Percentiles rank a stretch among this genome's conserved stretches.
Conservation (phyloP, 2,797 vertebrate genomes). For the Phalloptychus januarius region DNA sequence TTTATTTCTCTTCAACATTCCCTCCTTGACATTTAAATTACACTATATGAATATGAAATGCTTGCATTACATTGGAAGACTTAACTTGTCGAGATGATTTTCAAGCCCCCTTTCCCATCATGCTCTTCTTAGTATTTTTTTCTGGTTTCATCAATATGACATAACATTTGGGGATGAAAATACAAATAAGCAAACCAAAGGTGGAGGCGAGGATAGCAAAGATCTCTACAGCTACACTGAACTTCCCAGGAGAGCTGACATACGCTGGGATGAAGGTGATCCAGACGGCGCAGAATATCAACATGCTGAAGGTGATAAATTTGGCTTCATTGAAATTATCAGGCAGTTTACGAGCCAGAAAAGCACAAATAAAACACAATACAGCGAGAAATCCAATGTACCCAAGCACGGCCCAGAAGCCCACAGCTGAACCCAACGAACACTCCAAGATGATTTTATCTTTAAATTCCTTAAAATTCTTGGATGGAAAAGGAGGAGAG, state of each 20-base stretch:
- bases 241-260: conserved; percentile 77
- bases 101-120: conserved; percentile 25
- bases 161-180: conserved; percentile 77
- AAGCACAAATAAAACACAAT: conserved; percentile 14
- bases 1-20: not conserved
- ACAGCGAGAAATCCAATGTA: conserved; percentile 69
- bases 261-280: conserved; percentile 76
- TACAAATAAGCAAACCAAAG: conserved; percentile 71
- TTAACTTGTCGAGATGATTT: not conserved
- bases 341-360: conserved; percentile 64
- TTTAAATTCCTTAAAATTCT: conserved; percentile 2
- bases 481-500: conserved; percentile 11
- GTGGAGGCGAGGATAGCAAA: conserved; percentile 77
- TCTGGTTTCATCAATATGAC: conserved; percentile 66
- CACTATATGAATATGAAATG: not conserved
- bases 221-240: conserved; percentile 76
- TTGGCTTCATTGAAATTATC: conserved; percentile 67
- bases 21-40: not conserved
- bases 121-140: conserved; percentile 56
- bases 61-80: not conserved
- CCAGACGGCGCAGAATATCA: conserved; percentile 80
- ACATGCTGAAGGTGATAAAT: conserved; percentile 76
- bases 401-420: conserved; percentile 73
- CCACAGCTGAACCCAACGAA: conserved; percentile 62
- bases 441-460: conserved; percentile 52